A percentile compares a stretch with the other conserved stretches of the same genome.
phyloP scores from a whole-genome alignment of 2,888 invertebrate genomes.

The Petrolisthes manimaculis region DNA sequence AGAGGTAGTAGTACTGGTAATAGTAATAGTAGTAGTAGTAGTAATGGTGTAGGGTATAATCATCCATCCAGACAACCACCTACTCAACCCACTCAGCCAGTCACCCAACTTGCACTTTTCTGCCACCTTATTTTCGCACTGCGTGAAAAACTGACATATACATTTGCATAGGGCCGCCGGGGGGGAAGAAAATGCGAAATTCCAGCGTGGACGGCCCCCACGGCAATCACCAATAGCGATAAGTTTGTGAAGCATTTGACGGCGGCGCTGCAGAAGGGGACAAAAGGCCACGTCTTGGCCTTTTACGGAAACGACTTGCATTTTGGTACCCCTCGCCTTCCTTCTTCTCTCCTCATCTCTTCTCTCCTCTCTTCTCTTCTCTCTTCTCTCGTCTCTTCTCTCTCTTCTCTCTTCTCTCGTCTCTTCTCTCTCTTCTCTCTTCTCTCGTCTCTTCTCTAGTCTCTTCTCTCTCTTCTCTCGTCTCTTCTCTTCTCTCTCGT shows the following conservation, averaged over 20 bases:
- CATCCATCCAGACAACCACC: no score
- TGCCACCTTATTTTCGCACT: no score
- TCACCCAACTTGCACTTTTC: no score
- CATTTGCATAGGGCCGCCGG: conserved; percentile 29
- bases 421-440: background rate
- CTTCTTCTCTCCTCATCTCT: background rate
- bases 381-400: background rate
- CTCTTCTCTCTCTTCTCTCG: background rate
- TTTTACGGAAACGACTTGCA: conserved; percentile 43
- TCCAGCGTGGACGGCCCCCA: background rate
- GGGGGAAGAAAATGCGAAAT: background rate
- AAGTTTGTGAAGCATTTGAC: conserved; percentile 38
- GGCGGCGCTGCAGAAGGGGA: conserved; percentile 28
- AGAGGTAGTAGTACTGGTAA: background rate
- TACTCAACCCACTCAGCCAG: no score
- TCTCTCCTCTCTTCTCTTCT: background rate
- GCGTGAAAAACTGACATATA: conserved; percentile 3
- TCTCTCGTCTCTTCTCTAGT: background rate
- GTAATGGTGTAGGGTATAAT: background rate
- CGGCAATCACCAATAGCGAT: conserved; percentile 46
- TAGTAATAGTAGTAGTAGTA: background rate
- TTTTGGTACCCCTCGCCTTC: background rate
- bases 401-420: background rate
- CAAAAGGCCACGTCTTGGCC: conserved; percentile 42
- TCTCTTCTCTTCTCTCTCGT: background rate